Percentiles rank a stretch among this genome's conserved stretches.
These are phyloP conservation scores for Rhinoraja longicauda DNA, from an alignment of 2,797 vertebrate genomes.

Conservation along the genomic window DNA sequence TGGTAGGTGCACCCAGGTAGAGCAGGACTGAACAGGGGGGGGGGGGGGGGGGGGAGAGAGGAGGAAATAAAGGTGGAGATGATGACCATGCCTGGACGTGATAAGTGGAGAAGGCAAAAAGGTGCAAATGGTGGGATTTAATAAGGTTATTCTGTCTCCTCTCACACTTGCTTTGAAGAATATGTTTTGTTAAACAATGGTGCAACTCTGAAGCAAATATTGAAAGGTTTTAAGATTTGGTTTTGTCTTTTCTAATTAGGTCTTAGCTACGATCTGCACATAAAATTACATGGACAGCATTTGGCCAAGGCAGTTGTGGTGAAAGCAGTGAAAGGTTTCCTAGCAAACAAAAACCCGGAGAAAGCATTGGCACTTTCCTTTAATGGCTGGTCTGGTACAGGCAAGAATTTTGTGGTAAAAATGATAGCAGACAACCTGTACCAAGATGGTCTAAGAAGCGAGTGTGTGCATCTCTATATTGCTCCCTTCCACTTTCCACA, in stretches of 20 bases:
- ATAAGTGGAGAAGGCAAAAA: too few species aligned
- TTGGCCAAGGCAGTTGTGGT: slow-evolving; percentile 71
- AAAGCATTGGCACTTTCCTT: slow-evolving; percentile 85
- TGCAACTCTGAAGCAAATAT: background rate
- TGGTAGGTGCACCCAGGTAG: too few species aligned
- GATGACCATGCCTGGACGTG: too few species aligned
- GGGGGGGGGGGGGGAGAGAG: too few species aligned
- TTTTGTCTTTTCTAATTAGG: slow-evolving; percentile 57
- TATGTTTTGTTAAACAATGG: background rate
- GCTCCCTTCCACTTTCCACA: slow-evolving; percentile 87
- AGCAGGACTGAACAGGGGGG: too few species aligned
- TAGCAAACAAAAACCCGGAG: slow-evolving; percentile 63
- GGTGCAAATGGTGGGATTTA: too few species aligned
- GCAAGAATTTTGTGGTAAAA: slow-evolving; percentile 88
- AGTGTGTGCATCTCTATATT: slow-evolving; percentile 81
- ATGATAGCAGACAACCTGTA: slow-evolving; percentile 82
- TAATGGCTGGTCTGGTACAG: slow-evolving; percentile 93
- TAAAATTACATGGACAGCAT: slow-evolving; percentile 85
- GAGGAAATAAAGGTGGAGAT: too few species aligned
- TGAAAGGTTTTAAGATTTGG: background rate
- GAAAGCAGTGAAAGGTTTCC: slow-evolving; percentile 66
- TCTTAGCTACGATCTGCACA: slow-evolving; percentile 67
- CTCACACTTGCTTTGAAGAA: background rate
- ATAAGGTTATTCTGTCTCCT: background rate
- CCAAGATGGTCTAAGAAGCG: slow-evolving; percentile 75